Conservation (phyloP, 2,797 vertebrate genomes). For the Danio kyathit region DNA sequence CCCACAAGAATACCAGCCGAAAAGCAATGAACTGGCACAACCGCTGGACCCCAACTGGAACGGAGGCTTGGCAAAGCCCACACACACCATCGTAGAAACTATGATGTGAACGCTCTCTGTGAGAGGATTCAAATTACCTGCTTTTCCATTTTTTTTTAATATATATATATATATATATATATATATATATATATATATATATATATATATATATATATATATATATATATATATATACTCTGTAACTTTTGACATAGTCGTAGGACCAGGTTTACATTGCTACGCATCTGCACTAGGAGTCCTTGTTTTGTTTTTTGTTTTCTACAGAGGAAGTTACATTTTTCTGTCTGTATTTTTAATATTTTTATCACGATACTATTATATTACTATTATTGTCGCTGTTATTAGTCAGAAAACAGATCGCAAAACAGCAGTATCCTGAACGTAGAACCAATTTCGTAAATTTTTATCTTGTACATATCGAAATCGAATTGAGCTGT, state of each 20-base stretch:
- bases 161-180: too few relatives aligned
- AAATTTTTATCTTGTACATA: constrained; percentile 60
- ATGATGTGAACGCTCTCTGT: constrained; percentile 95
- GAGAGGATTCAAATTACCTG: constrained; percentile 80
- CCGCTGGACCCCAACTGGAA: constrained; percentile 87
- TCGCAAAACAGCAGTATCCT: constrained; percentile 68
- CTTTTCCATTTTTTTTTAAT: constrained; percentile 83
- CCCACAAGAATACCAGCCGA: constrained; percentile 74
- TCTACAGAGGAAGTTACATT: constrained; percentile 88
- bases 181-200: too few relatives aligned
- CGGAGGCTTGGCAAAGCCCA: constrained; percentile 86
- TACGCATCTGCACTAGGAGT: constrained; percentile 93
- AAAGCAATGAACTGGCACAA: constrained; percentile 79
- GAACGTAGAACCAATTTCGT: constrained; percentile 45
- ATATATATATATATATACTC: constrained; percentile 68
- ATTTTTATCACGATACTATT: constrained; percentile 82
- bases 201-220: too few relatives aligned
- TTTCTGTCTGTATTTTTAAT: constrained; percentile 77
- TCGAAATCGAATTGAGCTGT: constrained; percentile 52
- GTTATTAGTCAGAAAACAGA: constrained; percentile 74
- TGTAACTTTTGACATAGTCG: constrained; percentile 89
- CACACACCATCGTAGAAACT: constrained; percentile 97
- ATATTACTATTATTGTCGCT: constrained; percentile 81
- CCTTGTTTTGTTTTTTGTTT: constrained; percentile 76
- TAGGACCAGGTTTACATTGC: constrained; percentile 95